Evolutionary conservation across 2,113 vertebrate genomes (phyloP), one percentile per base, ranked within the genome.

Genomic region (Eubucco bourcierii): DNA sequence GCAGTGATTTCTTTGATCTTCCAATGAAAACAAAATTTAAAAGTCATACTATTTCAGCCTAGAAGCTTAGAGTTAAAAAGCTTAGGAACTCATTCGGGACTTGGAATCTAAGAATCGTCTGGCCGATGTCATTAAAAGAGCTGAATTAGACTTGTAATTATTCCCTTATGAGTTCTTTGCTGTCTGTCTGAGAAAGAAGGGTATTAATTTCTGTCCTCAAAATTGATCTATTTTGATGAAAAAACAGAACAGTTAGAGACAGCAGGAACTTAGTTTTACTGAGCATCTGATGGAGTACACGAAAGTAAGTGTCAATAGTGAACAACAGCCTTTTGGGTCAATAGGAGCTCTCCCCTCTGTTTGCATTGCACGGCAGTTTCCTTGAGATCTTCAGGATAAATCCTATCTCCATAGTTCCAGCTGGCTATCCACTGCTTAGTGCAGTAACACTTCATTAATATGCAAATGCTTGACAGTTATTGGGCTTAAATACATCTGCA

Each of bases 91-190:
- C 96, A 94, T 76, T 73, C 1, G 37, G 94, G 94, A 82, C 91
- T 94, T 84, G 68, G 56, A 81, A 90, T 91, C 80, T 84, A 87
- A 83, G 87, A 96, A 89, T 91, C 75, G 12, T 75, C 96, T 46
- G 21, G 90, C 50, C 96, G 96, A 97, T 97, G 84, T 95, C 93
- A 96, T 97, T 97, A 95, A 90, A 95, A 94, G 74, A 96, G 77
- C 90, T 73, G 79, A 96, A 96, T 96, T 90, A 95, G 88, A 91
- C 87, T 95, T 74, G 61, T 94, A 97, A 96, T 97, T 96, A 95
- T 80, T 97, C 96, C 95, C 91, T 93, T 75, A 73, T 90, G 95
- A 89, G 29, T 81, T 91, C 80, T 90, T 76, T 91, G 60, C 77
- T 65, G 41, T 92, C 90, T 91, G 7, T 90, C 64, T 90, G 70